A percentile compares a stretch with the other conserved stretches of the same genome.
Conservation (phyloP, 1,140 invertebrate species). For the Chironomus tepperi region DNA sequence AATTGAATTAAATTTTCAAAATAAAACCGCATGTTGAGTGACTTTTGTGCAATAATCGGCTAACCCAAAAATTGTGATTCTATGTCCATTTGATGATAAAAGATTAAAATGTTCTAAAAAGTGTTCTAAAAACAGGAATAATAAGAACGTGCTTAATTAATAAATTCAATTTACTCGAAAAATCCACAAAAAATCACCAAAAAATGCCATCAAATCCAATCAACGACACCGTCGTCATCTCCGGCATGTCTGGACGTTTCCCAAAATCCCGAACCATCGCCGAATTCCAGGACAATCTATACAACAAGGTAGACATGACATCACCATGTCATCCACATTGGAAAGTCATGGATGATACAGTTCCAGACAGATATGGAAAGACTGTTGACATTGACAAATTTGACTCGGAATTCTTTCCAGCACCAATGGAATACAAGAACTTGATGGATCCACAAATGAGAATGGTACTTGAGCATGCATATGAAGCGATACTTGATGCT, state of each 20-base stretch:
- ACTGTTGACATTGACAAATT: constrained; percentile 62
- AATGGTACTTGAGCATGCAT: constrained; percentile 71
- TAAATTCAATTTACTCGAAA: no score
- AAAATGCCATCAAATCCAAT: background rate
- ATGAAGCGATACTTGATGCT: constrained; percentile 85
- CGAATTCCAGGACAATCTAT: constrained; percentile 51
- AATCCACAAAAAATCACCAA: no score
- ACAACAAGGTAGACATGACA: constrained; percentile 44
- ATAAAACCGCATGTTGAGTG: no score
- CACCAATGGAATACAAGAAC: constrained; percentile 74
- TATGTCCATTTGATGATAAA: no score
- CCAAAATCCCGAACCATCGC: constrained; percentile 51
- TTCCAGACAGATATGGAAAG: constrained; percentile 67
- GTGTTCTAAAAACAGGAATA: no score
- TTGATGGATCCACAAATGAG: constrained; percentile 83
- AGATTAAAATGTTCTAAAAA: no score
- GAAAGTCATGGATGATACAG: constrained; percentile 57
- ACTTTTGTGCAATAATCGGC: no score
- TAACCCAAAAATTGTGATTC: no score
- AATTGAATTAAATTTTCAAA: no score
- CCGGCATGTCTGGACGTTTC: constrained; percentile 62
- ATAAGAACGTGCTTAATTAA: no score
- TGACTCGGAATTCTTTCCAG: constrained; percentile 72
- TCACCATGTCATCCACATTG: constrained; percentile 63
- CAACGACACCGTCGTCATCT: background rate